phyloP scores from a whole-genome alignment of 2,888 invertebrate genomes.

The Lasioglossum malachurum region DNA sequence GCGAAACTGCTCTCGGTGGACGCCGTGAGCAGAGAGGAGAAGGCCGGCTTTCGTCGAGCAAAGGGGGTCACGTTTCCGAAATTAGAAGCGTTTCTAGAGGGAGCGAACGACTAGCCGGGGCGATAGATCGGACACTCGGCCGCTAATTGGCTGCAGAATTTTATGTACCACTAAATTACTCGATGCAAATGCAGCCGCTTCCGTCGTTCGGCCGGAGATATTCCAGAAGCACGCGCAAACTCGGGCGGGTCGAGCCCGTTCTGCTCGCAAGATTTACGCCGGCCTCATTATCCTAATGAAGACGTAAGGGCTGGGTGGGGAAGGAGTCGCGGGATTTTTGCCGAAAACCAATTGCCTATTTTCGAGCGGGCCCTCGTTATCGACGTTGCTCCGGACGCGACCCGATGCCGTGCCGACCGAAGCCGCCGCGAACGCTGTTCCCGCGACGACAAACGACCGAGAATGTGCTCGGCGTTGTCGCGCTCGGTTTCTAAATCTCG shows the following conservation, averaged over 20 bases:
- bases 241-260: conserved; percentile 50
- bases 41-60: conserved; percentile 6
- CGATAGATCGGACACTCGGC: conserved; percentile 79
- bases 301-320: conserved; percentile 78
- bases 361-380: neutral
- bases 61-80: conserved; percentile 59
- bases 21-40: neutral
- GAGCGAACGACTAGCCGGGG: conserved; percentile 64
- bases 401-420: neutral
- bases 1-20: conserved; percentile 23
- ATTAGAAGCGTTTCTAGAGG: conserved; percentile 60
- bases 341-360: conserved; percentile 67
- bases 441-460: neutral
- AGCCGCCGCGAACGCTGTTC: neutral
- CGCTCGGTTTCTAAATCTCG: conserved; percentile 11
- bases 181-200: conserved; percentile 81
- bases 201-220: conserved; percentile 64
- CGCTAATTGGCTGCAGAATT: conserved; percentile 82
- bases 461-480: neutral
- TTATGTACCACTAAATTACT: conserved; percentile 83
- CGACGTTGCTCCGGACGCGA: neutral
- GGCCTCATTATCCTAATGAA: conserved; percentile 84
- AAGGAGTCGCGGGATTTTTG: conserved; percentile 72
- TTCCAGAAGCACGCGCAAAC: conserved; percentile 63
- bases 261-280: conserved; percentile 79